Evolutionary conservation across 2,888 invertebrate genomes (phyloP), one percentile per base, ranked within the genome.

Genomic region (Macroteleia sp.): DNA sequence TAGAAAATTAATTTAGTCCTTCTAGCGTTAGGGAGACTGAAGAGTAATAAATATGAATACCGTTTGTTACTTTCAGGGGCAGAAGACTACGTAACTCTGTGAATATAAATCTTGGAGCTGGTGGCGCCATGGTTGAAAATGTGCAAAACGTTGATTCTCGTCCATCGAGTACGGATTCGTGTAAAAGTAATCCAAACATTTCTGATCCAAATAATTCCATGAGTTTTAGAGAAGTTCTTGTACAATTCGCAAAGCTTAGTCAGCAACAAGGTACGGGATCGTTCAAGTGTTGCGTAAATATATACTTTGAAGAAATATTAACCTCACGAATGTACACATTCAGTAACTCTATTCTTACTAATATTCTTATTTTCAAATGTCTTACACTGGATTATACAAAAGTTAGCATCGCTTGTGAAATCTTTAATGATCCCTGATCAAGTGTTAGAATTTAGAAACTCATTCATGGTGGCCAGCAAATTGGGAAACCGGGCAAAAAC

Each of bases 151-250:
- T 91, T 19, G 90, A 90, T 61, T 92, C 92, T 8, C 88, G 93
- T 83, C 92, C 93, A 28, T 92, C 93, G 36, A 92, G 92, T 80
- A 92, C 93, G 34, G 93, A 93, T 85, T 93, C 93, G 41, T 92
- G 92, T 77, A 92, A 93, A 78, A 92, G 93, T 82, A 91, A 91
- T 79, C 89, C 89, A 20, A 92, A 92, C 82, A 79, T 85, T 19
- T 86, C 84, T 22, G 90, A 91, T 82, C 88, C 90, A 50, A 90
- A 88, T 70, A 88, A 86, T 86, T 83, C 92, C 91, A 86, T 94
- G 93, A 92, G 93, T 91, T 96, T 95, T 90, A 96, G 95, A 86
- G 96, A 96, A 84, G 95, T 96, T 22, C 92, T 96, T 10, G 94
- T 96, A 1, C 95, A 96, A 87, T 95, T 95, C 86, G 95, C 96